Evolutionary conservation across 1,140 invertebrate species (phyloP).

Genomic region (Xylocopa sonorina): DNA sequence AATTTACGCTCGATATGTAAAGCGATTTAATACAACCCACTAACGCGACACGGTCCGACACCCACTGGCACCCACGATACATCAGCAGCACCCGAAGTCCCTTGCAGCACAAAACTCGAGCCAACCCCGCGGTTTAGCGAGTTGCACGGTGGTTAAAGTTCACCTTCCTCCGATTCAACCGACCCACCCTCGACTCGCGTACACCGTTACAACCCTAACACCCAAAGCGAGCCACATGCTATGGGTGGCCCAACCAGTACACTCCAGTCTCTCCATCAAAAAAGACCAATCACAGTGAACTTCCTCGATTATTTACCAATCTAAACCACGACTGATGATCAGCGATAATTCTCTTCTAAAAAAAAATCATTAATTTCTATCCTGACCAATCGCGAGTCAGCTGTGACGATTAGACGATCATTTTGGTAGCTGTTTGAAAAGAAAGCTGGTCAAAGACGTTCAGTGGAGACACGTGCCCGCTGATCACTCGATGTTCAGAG

Average conservation of each 20-base stretch:
- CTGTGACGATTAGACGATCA: too few relatives aligned
- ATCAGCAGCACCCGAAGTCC: neutral
- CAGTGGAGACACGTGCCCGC: neutral
- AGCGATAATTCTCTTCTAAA: too few relatives aligned
- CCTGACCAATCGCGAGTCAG: too few relatives aligned
- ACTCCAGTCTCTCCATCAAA: too few relatives aligned
- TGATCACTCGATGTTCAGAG: neutral
- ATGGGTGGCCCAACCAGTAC: neutral
- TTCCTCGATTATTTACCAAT: too few relatives aligned
- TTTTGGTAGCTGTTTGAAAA: neutral
- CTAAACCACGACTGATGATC: too few relatives aligned
- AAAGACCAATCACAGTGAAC: too few relatives aligned
- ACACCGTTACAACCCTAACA: neutral
- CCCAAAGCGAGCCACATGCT: neutral
- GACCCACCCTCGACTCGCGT: neutral
- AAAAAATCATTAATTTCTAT: too few relatives aligned
- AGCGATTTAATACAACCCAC: neutral
- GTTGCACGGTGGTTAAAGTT: neutral
- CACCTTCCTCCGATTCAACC: neutral
- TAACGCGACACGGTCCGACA: neutral
- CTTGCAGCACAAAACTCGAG: neutral
- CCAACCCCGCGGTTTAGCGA: neutral
- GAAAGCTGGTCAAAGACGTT: neutral
- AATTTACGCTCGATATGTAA: neutral
- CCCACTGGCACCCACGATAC: neutral